Base-by-base conservation (phyloP, 2,797 vertebrate species). In the Borostomias antarcticus region DNA sequence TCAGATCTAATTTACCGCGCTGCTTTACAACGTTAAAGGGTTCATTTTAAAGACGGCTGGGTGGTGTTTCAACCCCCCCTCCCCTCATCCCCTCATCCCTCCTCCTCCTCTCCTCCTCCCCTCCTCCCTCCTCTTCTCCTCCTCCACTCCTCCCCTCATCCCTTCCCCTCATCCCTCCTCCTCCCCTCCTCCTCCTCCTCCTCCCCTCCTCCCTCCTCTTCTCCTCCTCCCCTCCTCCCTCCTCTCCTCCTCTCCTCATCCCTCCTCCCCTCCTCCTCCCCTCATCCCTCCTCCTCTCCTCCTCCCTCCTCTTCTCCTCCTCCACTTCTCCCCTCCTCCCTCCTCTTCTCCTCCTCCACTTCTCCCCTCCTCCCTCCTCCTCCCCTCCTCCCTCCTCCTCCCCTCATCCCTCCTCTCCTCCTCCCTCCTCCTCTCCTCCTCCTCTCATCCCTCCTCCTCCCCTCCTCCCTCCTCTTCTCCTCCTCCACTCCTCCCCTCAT, bases 401-500 rank as follows among this genome's bases (percentile, higher is more conserved):
- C 32, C 32, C 32, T 37, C 35, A 54, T 53, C 62, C 51, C 30
- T 58, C 29, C 62, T 29, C 32, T 58, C 29, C 40, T 63, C 15
- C 25, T 58, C 30, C 65, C 59, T 7, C 53, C 58, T 72, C 37
- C 68, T 25, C 6, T 52, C 1, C 23, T 19, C 10, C 2, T 21
- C 5, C 19, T 53, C 23, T 5, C 9, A 15, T 54, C 52, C 13
- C 76, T 74, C 58, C 61, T 70, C 73, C 72, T 66, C 17, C 10
- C 33, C 7, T 2, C 13, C 15, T 43, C 15, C n/a, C 40, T n/a
- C 13, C n/a, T 17, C 1, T 17, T 43, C 37, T 40, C 37, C 81
- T 69, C 73, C 58, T 79, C 70, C 66, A 71, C 68, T 68, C 78
- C 68, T 75, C 80, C 75, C 68, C 13, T 3, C 25, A 8, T 43